Evolutionary conservation across 1,140 invertebrate genomes (phyloP).

Genomic region (Trichoplusia ni): DNA sequence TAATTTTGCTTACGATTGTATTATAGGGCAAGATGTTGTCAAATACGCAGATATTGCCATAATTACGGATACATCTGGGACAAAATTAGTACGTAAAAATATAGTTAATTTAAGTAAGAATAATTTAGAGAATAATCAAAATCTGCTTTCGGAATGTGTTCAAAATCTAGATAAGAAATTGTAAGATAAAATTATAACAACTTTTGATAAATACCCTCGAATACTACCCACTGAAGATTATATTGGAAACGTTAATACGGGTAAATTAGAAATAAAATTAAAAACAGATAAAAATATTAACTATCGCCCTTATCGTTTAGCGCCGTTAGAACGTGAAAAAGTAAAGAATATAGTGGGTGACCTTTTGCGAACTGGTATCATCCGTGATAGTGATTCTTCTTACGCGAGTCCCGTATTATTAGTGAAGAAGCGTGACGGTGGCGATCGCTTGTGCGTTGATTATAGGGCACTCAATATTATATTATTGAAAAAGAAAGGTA

Average conservation of each 20-base stretch:
- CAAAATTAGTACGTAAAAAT: slow-evolving; percentile 19
- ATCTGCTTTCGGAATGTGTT: not conserved
- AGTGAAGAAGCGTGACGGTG: slow-evolving; percentile 46
- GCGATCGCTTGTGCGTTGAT: slow-evolving; percentile 22
- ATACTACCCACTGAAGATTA: slow-evolving; percentile 17
- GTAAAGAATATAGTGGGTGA: slow-evolving; percentile 36
- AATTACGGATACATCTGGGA: slow-evolving; percentile 7
- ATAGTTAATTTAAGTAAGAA: not conserved
- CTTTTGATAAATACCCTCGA: slow-evolving; percentile 7
- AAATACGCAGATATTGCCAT: slow-evolving; percentile 27
- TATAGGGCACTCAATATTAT: slow-evolving; percentile 27
- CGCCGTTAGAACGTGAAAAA: slow-evolving; percentile 34
- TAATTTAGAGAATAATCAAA: not conserved
- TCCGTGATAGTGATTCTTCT: slow-evolving; percentile 40
- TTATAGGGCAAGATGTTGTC: slow-evolving; percentile 22
- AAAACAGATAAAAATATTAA: slow-evolving; percentile 34
- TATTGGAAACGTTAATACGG: slow-evolving; percentile 30
- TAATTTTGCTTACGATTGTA: slow-evolving; percentile 29
- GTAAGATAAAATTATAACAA: slow-evolving; percentile 18
- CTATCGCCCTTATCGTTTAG: slow-evolving; percentile 41
- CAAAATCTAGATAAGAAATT: slow-evolving; percentile 1
- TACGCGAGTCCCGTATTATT: slow-evolving; percentile 46
- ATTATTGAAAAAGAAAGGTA: slow-evolving; percentile 69
- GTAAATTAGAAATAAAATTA: slow-evolving; percentile 30
- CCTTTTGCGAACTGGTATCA: slow-evolving; percentile 27